A percentile compares a stretch with the other conserved stretches of the same genome.
phyloP scores from a whole-genome alignment of 2,888 invertebrate species.

The Horisme vitalbata region DNA sequence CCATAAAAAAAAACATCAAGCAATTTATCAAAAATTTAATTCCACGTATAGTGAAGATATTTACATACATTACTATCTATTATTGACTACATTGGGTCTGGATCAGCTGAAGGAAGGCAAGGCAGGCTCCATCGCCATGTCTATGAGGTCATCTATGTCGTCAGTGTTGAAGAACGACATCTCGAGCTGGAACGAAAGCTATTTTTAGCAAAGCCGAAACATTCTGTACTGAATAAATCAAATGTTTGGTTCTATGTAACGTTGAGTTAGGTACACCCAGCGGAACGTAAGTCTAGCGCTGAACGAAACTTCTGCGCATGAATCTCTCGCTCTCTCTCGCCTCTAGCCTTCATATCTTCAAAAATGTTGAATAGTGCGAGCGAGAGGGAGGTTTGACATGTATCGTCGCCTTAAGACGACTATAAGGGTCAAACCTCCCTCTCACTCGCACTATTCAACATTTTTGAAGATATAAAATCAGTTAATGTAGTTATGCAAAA shows the following conservation, averaged over 20 bases:
- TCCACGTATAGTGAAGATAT: constrained; percentile 17
- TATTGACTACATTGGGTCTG: constrained; percentile 12
- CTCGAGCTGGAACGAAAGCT: constrained; percentile 59
- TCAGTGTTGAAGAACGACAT: constrained; percentile 74
- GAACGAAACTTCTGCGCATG: no score
- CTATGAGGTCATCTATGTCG: constrained; percentile 75
- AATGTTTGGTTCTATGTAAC: neutral
- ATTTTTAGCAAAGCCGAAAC: neutral
- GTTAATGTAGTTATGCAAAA: no score
- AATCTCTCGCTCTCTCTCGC: no score
- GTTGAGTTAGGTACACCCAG: no score
- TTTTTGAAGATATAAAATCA: no score
- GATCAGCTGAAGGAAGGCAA: constrained; percentile 57
- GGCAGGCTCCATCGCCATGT: constrained; percentile 72
- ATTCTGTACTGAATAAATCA: neutral
- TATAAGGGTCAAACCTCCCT: no score
- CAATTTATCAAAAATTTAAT: constrained; percentile 19
- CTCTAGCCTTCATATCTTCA: no score
- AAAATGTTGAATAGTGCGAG: no score
- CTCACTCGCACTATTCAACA: no score
- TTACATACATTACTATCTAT: constrained; percentile 23
- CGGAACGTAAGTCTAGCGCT: no score
- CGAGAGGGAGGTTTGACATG: no score
- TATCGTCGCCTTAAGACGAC: no score
- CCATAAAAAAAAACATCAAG: neutral